phyloP scores from a whole-genome alignment of 2,888 invertebrate species.

The Calameuta pallipes region DNA sequence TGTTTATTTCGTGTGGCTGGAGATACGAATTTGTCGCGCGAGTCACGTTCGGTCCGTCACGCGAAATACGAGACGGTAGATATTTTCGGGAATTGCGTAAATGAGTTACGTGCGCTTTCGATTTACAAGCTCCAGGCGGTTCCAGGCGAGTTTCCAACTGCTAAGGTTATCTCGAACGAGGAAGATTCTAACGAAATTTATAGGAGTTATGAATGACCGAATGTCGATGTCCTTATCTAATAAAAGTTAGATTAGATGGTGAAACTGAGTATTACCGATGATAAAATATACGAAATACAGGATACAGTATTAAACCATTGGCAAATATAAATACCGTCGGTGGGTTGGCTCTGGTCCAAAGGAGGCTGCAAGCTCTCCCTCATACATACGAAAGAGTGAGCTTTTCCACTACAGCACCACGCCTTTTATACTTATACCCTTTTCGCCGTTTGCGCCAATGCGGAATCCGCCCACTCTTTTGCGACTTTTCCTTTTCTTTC shows the following conservation, averaged over 20 bases:
- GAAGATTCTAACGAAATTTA: neutral
- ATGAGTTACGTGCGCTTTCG: neutral
- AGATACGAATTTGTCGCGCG: neutral
- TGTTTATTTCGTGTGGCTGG: neutral
- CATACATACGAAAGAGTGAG: conserved; percentile 8
- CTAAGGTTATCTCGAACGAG: neutral
- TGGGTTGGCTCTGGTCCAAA: conserved; percentile 15
- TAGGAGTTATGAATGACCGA: neutral
- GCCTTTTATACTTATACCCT: conserved; percentile 8
- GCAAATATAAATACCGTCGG: conserved; percentile 16
- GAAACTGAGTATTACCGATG: neutral
- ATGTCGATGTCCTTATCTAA: neutral
- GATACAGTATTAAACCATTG: neutral
- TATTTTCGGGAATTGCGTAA: neutral
- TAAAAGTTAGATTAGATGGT: neutral
- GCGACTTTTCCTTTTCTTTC: neutral
- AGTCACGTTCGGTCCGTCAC: neutral
- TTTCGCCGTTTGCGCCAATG: conserved; percentile 26
- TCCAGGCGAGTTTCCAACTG: neutral
- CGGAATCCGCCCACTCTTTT: conserved; percentile 26
- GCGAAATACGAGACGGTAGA: neutral
- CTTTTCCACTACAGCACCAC: conserved; percentile 11
- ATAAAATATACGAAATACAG: neutral
- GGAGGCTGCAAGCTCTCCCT: conserved; percentile 2
- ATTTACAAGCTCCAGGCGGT: neutral